These are phyloP conservation scores for Morpho helenor DNA, from an alignment of 2,888 invertebrate species.

Conservation along the genomic window DNA sequence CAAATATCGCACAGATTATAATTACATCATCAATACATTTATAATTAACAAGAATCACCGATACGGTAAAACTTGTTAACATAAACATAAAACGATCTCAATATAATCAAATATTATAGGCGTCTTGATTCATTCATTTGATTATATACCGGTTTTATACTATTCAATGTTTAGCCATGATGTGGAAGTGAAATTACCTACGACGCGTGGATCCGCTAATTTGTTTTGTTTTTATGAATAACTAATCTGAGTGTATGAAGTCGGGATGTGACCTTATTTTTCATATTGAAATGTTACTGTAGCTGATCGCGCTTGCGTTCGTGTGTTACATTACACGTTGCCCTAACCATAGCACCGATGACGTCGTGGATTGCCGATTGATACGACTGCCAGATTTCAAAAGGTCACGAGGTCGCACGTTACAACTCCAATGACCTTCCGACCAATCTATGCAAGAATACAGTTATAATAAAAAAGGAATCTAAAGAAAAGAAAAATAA, in stretches of 20 bases:
- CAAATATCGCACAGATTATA: slow-evolving; percentile 15
- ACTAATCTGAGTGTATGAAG: too few relatives aligned
- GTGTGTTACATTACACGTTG: not conserved
- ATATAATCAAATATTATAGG: not conserved
- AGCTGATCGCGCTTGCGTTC: not conserved
- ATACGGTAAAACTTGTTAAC: slow-evolving; percentile 7
- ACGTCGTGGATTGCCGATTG: slow-evolving; percentile 11
- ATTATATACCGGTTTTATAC: not conserved
- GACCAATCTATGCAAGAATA: slow-evolving; percentile 9
- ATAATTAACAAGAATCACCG: slow-evolving; percentile 7
- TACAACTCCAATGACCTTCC: slow-evolving; percentile 18
- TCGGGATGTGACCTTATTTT: too few relatives aligned
- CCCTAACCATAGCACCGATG: slow-evolving; percentile 2
- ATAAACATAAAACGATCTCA: not conserved
- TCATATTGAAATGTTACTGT: too few relatives aligned
- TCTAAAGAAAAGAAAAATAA: too few relatives aligned
- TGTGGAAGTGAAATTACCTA: too few relatives aligned
- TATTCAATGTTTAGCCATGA: not conserved
- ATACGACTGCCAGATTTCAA: slow-evolving; percentile 17
- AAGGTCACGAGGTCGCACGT: slow-evolving; percentile 22
- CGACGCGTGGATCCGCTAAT: too few relatives aligned
- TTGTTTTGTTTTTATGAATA: too few relatives aligned
- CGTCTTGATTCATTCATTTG: not conserved
- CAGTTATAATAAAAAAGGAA: not conserved
- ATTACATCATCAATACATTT: slow-evolving; percentile 21